Evolutionary conservation across 2,888 invertebrate genomes (phyloP), one percentile per base, ranked within the genome.

Genomic region (Andricus curvator): DNA sequence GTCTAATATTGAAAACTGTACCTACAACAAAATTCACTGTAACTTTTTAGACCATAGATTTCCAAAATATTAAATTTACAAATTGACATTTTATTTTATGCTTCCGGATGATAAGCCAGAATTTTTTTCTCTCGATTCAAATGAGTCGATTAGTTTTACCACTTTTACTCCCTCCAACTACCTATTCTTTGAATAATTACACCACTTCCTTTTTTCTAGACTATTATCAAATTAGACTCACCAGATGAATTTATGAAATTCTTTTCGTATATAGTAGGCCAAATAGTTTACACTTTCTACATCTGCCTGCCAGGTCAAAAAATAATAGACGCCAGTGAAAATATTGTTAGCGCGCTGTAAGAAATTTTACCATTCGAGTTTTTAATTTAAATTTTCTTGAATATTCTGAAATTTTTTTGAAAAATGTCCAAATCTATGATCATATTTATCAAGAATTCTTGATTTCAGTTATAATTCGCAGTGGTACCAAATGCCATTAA

Each of bases 231-330:
- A n/a, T n/a, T 22, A 11, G 37, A 20, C 33, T 4, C 4, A 41
- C 20, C 2, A 6, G 37, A 66, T 33, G 37, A 37, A 66, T 66
- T 66, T n/a, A 0, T 66, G 37, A 20, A 37, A n/a, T 66, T 66
- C 37, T 11, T 41, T 20, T 11, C 37, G 20, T 66, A 66, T 13
- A 5, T n/a, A 3, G 1, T 74, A 4, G 15, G 1, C 11, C 74
- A 51, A 22, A 9, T 74, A 9, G 8, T 74, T 22, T 9, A 9
- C 20, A 8, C 25, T 20, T 74, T 25, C 13, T 74, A 74, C 25
- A 74, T 11, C 5, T 51, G 41, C 22, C 13, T 74, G 20, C 51
- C 74, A 5, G 74, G 51, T 33, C 51, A 74, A 51, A 51, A 74
- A 22, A 3, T 74, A 20, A 74, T 74, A 2, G 48, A 74, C 13